Conservation (phyloP, 2,888 invertebrate genomes). For the Antitype chi region DNA sequence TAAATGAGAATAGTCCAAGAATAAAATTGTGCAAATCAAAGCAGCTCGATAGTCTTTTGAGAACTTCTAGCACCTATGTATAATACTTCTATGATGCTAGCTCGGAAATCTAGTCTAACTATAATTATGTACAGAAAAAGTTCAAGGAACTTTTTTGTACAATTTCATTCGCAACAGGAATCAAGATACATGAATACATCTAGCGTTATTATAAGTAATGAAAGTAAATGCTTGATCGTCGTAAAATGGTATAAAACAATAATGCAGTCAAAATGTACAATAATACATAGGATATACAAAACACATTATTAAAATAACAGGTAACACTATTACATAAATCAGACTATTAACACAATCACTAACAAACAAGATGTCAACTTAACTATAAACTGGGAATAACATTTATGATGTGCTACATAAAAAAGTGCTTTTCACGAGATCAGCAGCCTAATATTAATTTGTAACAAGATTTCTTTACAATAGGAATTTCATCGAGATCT, state of each 20-base stretch:
- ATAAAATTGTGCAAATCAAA: constrained; percentile 51
- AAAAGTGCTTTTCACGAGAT: constrained; percentile 76
- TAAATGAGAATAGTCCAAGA: constrained; percentile 36
- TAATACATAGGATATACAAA: constrained; percentile 64
- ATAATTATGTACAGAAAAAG: constrained; percentile 78
- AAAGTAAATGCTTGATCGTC: constrained; percentile 72
- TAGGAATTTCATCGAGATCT: constrained; percentile 17
- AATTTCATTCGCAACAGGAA: constrained; percentile 65
- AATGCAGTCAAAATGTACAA: constrained; percentile 46
- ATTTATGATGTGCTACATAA: constrained; percentile 80
- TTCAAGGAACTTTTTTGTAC: constrained; percentile 88
- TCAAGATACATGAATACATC: constrained; percentile 45
- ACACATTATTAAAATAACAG: constrained; percentile 81
- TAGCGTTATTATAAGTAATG: constrained; percentile 53
- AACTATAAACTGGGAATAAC: constrained; percentile 77
- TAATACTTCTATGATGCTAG: constrained; percentile 71
- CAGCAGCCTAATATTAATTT: constrained; percentile 59
- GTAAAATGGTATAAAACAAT: constrained; percentile 62
- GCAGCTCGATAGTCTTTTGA: constrained; percentile 59
- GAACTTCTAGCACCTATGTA: constrained; percentile 77
- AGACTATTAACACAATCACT: constrained; percentile 85
- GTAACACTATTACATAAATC: constrained; percentile 84
- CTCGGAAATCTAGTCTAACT: constrained; percentile 70
- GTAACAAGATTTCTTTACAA: constrained; percentile 34
- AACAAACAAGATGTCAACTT: constrained; percentile 84